Evolutionary conservation across 92 coral and sea anemone species (phyloP), one percentile per base, ranked within the genome.

Genomic region (Isaurus tuberculatus): DNA sequence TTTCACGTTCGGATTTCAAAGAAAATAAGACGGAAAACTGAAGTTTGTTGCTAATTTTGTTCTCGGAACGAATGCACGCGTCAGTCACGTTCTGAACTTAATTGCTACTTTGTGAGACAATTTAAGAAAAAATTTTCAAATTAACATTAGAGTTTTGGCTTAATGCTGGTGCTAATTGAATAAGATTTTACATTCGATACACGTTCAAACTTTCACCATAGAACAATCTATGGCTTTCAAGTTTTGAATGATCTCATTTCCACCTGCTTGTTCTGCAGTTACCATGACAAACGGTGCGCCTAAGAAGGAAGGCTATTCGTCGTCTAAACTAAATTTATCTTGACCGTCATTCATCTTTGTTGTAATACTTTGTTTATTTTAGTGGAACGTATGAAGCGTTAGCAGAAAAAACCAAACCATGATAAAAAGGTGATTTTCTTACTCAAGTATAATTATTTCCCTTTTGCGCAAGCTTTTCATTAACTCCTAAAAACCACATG

Each of bases 401-500:
- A 6, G 82, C 51, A 51, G 57, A 61, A 77, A 58, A 34, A 32
- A 49, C 27, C 34, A 61, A 77, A 77, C 49, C 32, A 77, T 77
- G 82, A 77, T 77, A 77, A 77, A 77, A 77, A 77, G 82, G 82
- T 77, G 82, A 77, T 58, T 77, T n/a, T 58, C 34, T 77, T 36
- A 8, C 32, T 25, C 31, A 36, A 77, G 20, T 57, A n/a, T n/a
- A 77, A 34, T 11, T 60, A 32, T 77, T 58, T 77, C 51, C 30
- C 51, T 34, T 48, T 33, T 36, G 19, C 46, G 43, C 32, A 58
- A 34, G 49, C 32, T 36, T 77, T 58, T 77, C 70, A 77, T 77
- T 60, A 77, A 77, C 82, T 77, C 70, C 82, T 32, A 32, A 57
- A 19, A 77, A 77, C 69, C 70, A 36, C 82, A 33, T 57, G 44